Evolutionary conservation across 2,888 invertebrate genomes (phyloP).

Genomic region (Alsophila aescularia): DNA sequence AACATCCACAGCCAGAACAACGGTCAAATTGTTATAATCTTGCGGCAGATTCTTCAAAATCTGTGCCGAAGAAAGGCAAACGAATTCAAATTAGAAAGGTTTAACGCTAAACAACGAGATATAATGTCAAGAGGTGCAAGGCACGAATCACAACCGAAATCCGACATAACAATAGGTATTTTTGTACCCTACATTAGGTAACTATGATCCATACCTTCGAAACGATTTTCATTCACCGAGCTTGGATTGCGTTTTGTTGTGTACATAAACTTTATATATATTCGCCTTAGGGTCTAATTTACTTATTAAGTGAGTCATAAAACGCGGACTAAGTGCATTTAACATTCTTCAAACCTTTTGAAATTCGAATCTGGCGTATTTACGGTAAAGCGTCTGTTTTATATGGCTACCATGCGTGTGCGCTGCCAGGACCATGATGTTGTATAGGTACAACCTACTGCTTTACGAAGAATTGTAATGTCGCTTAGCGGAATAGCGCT

Average conservation of each 20-base stretch:
- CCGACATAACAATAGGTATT: constrained; percentile 25
- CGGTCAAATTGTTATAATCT: constrained; percentile 27
- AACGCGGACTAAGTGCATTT: constrained; percentile 42
- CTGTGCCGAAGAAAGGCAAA: constrained; percentile 44
- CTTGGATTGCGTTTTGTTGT: constrained; percentile 37
- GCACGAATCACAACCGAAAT: constrained; percentile 11
- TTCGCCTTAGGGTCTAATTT: constrained; percentile 34
- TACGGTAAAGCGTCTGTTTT: constrained; percentile 56
- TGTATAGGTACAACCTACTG: no score
- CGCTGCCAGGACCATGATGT: constrained; percentile 29
- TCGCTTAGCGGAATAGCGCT: no score
- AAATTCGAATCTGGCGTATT: constrained; percentile 56
- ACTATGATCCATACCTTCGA: constrained; percentile 45
- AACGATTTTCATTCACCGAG: constrained; percentile 36
- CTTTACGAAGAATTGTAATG: background rate
- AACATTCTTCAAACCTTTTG: constrained; percentile 53
- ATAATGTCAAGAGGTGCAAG: constrained; percentile 22
- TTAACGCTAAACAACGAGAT: constrained; percentile 36
- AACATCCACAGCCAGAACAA: constrained; percentile 11
- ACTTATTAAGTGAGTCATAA: constrained; percentile 39
- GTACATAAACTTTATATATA: constrained; percentile 10
- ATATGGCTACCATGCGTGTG: constrained; percentile 48
- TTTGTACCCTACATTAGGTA: constrained; percentile 46
- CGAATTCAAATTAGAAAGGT: constrained; percentile 58
- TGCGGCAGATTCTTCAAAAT: constrained; percentile 16